phyloP scores from a whole-genome alignment of 2,797 vertebrate genomes.

The Hybognathus amarus region DNA sequence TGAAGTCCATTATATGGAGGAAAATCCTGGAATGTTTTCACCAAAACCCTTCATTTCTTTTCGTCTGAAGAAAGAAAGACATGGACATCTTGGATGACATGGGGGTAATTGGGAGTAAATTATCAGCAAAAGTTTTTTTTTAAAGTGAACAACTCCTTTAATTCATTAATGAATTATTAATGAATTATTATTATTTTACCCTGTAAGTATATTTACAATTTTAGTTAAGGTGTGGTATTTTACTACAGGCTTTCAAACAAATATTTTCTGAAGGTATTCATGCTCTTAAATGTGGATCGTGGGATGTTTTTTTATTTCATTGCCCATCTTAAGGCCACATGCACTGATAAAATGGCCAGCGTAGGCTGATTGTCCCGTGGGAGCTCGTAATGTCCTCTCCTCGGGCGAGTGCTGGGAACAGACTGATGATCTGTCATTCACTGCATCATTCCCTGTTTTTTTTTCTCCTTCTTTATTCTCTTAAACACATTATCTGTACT shows the following conservation, averaged over 20 bases:
- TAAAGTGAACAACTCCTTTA: no score
- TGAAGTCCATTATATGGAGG: no score
- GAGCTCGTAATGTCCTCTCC: conserved; percentile 32
- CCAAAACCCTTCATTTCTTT: no score
- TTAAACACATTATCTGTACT: conserved; percentile 61
- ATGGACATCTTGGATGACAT: no score
- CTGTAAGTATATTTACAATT: background rate
- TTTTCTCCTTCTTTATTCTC: conserved; percentile 31
- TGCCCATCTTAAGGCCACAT: conserved; percentile 5
- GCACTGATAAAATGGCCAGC: conserved; percentile 19
- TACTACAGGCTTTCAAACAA: background rate
- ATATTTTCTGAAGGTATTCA: background rate
- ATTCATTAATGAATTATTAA: background rate
- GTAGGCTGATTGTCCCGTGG: conserved; percentile 22
- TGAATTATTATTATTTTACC: background rate
- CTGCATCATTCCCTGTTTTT: conserved; percentile 23
- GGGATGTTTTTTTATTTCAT: conserved; percentile 2
- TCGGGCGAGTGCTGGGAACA: conserved; percentile 35
- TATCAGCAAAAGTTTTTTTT: no score
- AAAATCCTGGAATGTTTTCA: no score
- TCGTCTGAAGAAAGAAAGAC: no score
- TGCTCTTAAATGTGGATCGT: background rate
- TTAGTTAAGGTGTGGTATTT: background rate
- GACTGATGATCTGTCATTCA: conserved; percentile 37
- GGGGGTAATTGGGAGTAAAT: no score